Conservation (phyloP, 2,797 vertebrate genomes). For the Euphonia xanthogaster region DNA sequence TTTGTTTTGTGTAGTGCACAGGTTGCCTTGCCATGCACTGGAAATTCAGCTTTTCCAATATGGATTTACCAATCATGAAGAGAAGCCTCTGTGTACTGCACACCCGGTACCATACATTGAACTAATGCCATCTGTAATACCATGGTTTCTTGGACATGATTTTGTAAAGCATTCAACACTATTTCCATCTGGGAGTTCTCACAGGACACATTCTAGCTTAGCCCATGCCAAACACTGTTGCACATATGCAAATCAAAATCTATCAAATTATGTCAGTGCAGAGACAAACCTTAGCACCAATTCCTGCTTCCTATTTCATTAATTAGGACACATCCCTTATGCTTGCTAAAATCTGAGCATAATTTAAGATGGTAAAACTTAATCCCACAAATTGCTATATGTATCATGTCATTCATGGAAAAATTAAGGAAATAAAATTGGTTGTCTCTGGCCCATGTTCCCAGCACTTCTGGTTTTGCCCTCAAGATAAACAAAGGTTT, state of each 20-base stretch:
- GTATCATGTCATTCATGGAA: not conserved
- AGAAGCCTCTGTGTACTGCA: not conserved
- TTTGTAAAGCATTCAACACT: not conserved
- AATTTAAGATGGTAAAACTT: not conserved
- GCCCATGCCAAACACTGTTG: not conserved
- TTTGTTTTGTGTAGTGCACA: not conserved
- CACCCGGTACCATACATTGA: fast-evolving
- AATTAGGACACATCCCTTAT: not conserved
- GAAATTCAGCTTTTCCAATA: not conserved
- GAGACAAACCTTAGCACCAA: not conserved
- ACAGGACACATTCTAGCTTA: not conserved
- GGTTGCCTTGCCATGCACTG: not conserved
- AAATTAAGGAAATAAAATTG: not conserved
- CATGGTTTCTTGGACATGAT: not conserved
- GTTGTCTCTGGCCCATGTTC: not conserved
- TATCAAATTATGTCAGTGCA: not conserved
- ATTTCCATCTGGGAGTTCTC: not conserved
- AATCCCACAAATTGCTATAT: not conserved
- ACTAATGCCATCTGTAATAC: not conserved
- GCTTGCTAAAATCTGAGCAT: not conserved
- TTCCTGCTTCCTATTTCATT: not conserved
- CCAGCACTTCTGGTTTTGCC: not conserved
- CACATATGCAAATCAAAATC: not conserved
- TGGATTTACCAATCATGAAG: not conserved
- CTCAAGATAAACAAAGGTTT: not conserved